Evolutionary conservation across 2,888 invertebrate species (phyloP), one percentile per base, ranked within the genome.

Genomic region (Zhuqinia jingwanae): DNA sequence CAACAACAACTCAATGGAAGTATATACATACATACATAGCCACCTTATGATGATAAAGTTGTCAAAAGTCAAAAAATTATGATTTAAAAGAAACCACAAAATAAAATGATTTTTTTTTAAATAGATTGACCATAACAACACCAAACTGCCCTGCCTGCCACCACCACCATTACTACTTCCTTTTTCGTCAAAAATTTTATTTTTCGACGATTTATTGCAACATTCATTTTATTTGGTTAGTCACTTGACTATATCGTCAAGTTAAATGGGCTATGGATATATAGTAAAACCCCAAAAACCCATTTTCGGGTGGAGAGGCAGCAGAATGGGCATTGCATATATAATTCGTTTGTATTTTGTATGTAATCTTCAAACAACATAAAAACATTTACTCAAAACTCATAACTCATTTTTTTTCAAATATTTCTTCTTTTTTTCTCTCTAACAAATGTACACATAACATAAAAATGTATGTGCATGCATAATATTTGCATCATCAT

Each of bases 301-400:
- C 85, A 85, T 79, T 79, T 85, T 85, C 85, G 85, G 85, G 75
- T 45, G 85, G 75, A 58, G 84, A 36, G 53, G 63, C 65, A 36
- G 3, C 36, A 3, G 8, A 36, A 36, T 36, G 8, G 36, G n/a
- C n/a, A 36, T 6, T 8, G 36, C 36, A 36, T n/a, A n/a, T n/a
- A n/a, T n/a, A n/a, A n/a, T n/a, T 36, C 36, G 3, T 36, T 36
- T 36, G 36, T 36, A 36, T n/a, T n/a, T n/a, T n/a, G n/a, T n/a
- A n/a, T n/a, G n/a, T n/a, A n/a, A n/a, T 25, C 58, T 47, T 78
- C 77, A 42, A 78, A 60, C 77, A 25, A 53, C 73, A 50, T 30
- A 42, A 25, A 30, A 47, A 68, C 68, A 68, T n/a, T 36, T 36
- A 36, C 36, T 8, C 3, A 36, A 36, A 36, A 45, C 56, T 73